Percentiles rank a stretch among this genome's conserved stretches.
These are phyloP conservation scores for Rhingia campestris DNA, from an alignment of 2,888 invertebrate genomes.

Conservation along the genomic window DNA sequence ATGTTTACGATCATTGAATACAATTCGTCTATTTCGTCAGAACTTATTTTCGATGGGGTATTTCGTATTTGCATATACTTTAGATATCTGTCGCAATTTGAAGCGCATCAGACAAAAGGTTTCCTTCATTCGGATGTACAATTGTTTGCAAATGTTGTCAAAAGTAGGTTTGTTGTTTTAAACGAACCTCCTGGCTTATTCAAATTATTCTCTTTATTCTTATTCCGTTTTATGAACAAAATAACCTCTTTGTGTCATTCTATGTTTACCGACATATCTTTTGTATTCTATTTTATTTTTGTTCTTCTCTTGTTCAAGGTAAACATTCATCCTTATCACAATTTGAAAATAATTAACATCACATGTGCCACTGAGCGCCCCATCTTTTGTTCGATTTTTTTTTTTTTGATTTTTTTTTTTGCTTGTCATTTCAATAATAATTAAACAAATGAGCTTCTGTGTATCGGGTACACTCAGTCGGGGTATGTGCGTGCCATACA, in stretches of 20 bases:
- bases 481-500: constrained; percentile 11
- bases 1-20: too few species aligned
- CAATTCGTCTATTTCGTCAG: too few species aligned
- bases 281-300: not conserved
- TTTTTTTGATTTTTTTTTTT: constrained; percentile 1
- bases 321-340: constrained; percentile 67
- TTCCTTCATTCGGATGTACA: not conserved
- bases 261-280: constrained; percentile 2
- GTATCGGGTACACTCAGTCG: not conserved
- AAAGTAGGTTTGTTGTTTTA: constrained; percentile 37
- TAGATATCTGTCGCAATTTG: not conserved
- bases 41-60: not conserved
- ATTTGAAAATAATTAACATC: constrained; percentile 65
- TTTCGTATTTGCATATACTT: not conserved
- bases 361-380: constrained; percentile 53
- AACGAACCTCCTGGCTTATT: constrained; percentile 43
- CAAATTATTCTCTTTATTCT: constrained; percentile 5
- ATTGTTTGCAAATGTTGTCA: constrained; percentile 13
- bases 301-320: constrained; percentile 39
- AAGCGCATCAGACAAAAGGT: constrained; percentile 10
- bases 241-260: constrained; percentile 32
- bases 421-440: constrained; percentile 24
- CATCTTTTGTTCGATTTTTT: constrained; percentile 11
- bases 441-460: constrained; percentile 55
- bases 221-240: constrained; percentile 7